Conservation (phyloP, 2,888 invertebrate genomes). For the Andrena bucephala region DNA sequence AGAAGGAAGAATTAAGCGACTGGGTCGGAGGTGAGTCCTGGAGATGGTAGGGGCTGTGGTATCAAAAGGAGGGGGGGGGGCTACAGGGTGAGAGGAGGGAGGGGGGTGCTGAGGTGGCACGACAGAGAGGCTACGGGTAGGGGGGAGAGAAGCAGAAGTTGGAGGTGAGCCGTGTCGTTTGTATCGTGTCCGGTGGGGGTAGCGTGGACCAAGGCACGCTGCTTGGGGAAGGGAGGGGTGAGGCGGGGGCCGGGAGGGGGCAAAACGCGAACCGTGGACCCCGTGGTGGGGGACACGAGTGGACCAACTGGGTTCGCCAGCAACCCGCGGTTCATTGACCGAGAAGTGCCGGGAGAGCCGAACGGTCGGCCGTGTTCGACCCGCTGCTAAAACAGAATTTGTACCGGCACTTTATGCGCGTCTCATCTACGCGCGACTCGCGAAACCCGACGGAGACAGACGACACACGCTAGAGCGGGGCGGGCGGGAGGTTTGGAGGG, state of each 20-base stretch:
- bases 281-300: conserved; percentile 76
- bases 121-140: conserved; percentile 33
- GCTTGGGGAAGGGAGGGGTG: conserved; percentile 44
- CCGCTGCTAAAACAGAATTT: conserved; percentile 75
- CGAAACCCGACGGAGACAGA: conserved; percentile 35
- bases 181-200: conserved; percentile 69
- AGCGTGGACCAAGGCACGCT: conserved; percentile 65
- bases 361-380: conserved; percentile 70
- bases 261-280: conserved; percentile 51
- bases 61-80: conserved; percentile 25
- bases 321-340: conserved; percentile 84
- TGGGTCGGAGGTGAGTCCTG: conserved; percentile 71
- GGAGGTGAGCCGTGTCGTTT: conserved; percentile 70
- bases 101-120: neutral
- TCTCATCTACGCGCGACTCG: conserved; percentile 59
- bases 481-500: neutral
- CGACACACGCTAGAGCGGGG: conserved; percentile 1
- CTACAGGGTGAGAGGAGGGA: neutral
- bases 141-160: conserved; percentile 48
- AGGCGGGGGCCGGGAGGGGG: conserved; percentile 45
- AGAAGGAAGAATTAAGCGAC: conserved; percentile 71
- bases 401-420: conserved; percentile 72
- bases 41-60: conserved; percentile 65
- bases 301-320: conserved; percentile 85
- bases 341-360: conserved; percentile 78